phyloP scores from a whole-genome alignment of 2,888 invertebrate species.

The Lacanobia oleracea region DNA sequence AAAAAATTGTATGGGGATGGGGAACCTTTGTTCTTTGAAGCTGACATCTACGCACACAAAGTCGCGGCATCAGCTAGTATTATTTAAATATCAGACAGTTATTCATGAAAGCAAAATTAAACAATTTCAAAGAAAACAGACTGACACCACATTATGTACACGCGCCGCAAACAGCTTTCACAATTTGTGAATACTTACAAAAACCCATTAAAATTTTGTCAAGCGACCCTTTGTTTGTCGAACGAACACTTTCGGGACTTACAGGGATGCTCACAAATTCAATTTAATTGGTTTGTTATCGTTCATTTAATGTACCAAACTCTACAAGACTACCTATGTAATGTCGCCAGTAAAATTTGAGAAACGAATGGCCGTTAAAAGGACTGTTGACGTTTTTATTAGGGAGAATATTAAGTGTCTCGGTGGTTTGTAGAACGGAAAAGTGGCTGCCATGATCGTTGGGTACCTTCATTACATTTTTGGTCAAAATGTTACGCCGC shows the following conservation, averaged over 20 bases:
- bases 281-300: constrained; percentile 37
- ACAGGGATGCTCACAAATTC: constrained; percentile 20
- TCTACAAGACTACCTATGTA: constrained; percentile 15
- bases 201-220: constrained; percentile 43
- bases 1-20: too few relatives aligned
- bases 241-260: constrained; percentile 28
- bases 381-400: constrained; percentile 6
- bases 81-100: neutral
- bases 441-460: neutral
- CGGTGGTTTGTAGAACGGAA: neutral
- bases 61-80: neutral
- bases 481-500: too few relatives aligned
- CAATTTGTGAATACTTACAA: constrained; percentile 38
- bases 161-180: constrained; percentile 24
- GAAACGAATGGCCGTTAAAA: neutral
- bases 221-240: constrained; percentile 29
- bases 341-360: constrained; percentile 6
- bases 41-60: too few relatives aligned
- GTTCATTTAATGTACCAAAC: constrained; percentile 17
- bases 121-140: constrained; percentile 19
- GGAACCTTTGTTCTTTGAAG: too few relatives aligned
- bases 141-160: constrained; percentile 1
- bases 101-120: neutral
- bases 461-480: neutral
- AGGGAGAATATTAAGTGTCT: neutral